Evolutionary conservation across 2,113 vertebrate genomes (phyloP).

Genomic region (Syrmaticus mikado): DNA sequence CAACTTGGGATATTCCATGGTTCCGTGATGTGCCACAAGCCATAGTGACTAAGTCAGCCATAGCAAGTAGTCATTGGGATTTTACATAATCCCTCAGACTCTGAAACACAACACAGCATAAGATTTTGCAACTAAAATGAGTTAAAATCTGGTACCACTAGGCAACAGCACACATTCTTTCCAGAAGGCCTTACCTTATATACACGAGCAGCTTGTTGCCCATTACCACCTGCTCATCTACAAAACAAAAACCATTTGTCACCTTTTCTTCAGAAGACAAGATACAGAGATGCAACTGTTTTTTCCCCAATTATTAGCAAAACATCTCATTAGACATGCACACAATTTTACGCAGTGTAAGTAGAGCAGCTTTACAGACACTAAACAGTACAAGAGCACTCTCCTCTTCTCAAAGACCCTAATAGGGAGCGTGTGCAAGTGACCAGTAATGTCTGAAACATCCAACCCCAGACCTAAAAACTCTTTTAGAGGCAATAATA

Average conservation of each 20-base stretch:
- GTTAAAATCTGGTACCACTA: neutral
- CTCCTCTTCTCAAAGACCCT: neutral
- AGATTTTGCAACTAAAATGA: neutral
- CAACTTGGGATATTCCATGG: neutral
- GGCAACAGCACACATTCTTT: neutral
- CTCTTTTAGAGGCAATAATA: neutral
- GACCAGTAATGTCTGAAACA: neutral
- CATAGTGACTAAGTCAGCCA: neutral
- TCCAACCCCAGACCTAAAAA: neutral
- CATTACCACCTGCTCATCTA: constrained; percentile 96
- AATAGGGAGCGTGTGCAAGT: neutral
- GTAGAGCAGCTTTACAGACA: neutral
- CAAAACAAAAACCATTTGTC: constrained; percentile 33
- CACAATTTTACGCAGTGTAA: neutral
- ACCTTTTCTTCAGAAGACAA: neutral
- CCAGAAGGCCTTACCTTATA: constrained; percentile 86
- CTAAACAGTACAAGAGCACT: neutral
- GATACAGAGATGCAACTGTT: neutral
- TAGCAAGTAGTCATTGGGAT: neutral
- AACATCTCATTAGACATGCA: neutral
- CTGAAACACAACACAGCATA: neutral
- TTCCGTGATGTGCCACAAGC: neutral
- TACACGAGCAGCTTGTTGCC: constrained; percentile 98
- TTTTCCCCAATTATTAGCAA: neutral
- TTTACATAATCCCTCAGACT: neutral